These are phyloP conservation scores for Macrophya alboannulata DNA, from an alignment of 2,888 invertebrate genomes.

Conservation along the genomic window DNA sequence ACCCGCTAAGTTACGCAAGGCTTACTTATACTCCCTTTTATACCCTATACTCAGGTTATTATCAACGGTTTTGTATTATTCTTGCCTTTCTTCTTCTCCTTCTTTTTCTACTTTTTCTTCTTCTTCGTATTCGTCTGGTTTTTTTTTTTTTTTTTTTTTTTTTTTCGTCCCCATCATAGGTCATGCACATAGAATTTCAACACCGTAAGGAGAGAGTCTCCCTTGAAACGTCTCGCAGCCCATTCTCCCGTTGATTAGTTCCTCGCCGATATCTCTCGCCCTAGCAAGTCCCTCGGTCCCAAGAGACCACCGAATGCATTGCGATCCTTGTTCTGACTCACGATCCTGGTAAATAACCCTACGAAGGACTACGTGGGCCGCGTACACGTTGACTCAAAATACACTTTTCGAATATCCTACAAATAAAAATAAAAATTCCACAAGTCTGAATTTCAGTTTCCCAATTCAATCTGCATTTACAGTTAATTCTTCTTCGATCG, in stretches of 20 bases:
- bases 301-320: constrained; percentile 62
- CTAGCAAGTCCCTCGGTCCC: constrained; percentile 62
- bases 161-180: neutral
- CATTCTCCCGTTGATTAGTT: constrained; percentile 73
- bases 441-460: neutral
- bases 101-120: neutral
- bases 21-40: neutral
- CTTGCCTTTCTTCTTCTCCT: neutral
- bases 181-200: neutral
- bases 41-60: neutral
- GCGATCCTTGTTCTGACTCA: constrained; percentile 58
- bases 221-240: constrained; percentile 22
- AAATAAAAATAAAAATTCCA: neutral
- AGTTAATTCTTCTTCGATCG: too few relatives aligned
- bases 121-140: neutral
- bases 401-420: neutral
- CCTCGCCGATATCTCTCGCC: constrained; percentile 70
- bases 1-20: neutral
- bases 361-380: constrained; percentile 62
- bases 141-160: too few relatives aligned
- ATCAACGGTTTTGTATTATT: constrained; percentile 20
- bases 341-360: constrained; percentile 67
- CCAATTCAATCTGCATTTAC: too few relatives aligned
- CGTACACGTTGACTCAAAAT: constrained; percentile 62
- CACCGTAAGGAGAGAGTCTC: constrained; percentile 8